Conservation (phyloP, 2,113 vertebrate species). For the Haliaeetus leucogaster region DNA sequence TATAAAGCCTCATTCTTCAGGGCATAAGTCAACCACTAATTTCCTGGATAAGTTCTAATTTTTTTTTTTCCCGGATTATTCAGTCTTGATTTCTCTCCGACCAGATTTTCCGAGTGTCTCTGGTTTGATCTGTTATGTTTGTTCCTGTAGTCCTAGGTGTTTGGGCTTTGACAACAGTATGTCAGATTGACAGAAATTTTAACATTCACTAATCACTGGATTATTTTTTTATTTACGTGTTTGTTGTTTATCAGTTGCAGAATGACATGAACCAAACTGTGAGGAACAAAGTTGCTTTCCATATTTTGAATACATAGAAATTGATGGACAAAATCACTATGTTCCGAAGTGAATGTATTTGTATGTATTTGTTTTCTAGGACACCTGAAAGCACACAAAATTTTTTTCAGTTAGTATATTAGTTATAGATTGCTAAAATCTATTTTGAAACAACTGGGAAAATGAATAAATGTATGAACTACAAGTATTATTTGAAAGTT, state of each 20-base stretch:
- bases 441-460: background rate
- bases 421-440: background rate
- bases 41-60: background rate
- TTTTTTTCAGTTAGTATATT: background rate
- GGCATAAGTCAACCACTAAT: background rate
- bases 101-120: background rate
- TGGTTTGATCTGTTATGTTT: background rate
- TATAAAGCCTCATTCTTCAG: background rate
- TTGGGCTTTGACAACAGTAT: background rate
- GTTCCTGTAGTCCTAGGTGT: background rate
- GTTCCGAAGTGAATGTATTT: background rate
- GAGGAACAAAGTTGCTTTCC: background rate
- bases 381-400: background rate
- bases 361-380: background rate
- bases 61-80: background rate
- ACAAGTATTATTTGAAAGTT: background rate
- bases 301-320: background rate
- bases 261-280: background rate
- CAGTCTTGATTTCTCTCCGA: background rate
- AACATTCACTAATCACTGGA: background rate
- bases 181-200: background rate
- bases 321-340: background rate
- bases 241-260: background rate
- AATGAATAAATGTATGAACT: background rate
- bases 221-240: background rate